These are phyloP conservation scores for Oreocharis arfaki DNA, from an alignment of 2,113 vertebrate species.

Conservation along the genomic window DNA sequence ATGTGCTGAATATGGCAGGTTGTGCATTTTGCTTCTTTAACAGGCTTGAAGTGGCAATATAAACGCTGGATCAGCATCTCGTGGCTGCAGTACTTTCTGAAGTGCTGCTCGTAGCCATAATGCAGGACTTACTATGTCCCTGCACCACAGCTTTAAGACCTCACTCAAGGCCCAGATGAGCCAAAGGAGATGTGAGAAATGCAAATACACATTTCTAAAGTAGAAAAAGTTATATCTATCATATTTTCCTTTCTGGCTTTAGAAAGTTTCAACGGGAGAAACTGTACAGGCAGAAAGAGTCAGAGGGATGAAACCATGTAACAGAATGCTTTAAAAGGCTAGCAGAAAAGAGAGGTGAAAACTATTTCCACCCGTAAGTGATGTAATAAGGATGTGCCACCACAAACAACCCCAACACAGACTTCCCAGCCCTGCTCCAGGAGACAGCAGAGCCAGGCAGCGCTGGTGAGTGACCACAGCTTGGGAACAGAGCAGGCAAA, in stretches of 20 bases:
- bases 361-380: not conserved
- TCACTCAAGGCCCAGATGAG: not conserved
- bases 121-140: not conserved
- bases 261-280: not conserved
- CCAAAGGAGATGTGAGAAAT: not conserved
- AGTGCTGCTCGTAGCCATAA: not conserved
- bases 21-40: not conserved
- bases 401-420: not conserved
- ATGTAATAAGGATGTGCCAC: too few species aligned
- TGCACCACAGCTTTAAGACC: not conserved
- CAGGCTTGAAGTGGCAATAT: not conserved
- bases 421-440: too few species aligned
- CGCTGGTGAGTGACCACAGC: not conserved
- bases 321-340: not conserved
- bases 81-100: not conserved
- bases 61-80: not conserved
- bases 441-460: not conserved
- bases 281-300: not conserved
- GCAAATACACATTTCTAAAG: not conserved
- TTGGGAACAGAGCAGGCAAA: not conserved
- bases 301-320: not conserved
- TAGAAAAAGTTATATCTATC: not conserved
- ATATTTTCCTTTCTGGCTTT: not conserved
- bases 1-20: not conserved
- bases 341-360: not conserved